These are phyloP conservation scores for Diadema setosum DNA, from an alignment of 35 echinoderm and acorn worm genomes.

Conservation along the genomic window DNA sequence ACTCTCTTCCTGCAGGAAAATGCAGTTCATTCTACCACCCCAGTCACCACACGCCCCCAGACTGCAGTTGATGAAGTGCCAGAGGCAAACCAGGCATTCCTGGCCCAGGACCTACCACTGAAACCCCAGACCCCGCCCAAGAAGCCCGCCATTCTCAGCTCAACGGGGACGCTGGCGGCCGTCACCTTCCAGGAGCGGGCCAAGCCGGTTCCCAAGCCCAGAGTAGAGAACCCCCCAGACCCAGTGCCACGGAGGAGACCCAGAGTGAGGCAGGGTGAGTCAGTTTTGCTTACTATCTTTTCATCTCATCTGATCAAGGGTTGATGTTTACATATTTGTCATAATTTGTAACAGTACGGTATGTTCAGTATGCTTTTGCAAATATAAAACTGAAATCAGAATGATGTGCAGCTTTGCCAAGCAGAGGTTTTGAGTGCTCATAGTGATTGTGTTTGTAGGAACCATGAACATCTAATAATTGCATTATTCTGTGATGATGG, in stretches of 20 bases:
- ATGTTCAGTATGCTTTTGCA: no score
- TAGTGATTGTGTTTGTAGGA: no score
- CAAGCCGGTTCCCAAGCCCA: not conserved
- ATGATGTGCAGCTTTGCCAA: no score
- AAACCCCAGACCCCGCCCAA: constrained; percentile 1
- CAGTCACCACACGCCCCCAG: constrained; percentile 19
- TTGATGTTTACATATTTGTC: no score
- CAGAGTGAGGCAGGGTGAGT: not conserved
- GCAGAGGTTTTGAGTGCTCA: no score
- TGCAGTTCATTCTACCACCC: constrained; percentile 15
- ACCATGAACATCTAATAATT: no score
- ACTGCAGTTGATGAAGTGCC: not conserved
- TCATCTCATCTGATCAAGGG: no score
- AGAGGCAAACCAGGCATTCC: not conserved
- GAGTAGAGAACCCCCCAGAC: not conserved
- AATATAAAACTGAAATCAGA: no score
- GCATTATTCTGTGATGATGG: no score
- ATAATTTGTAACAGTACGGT: no score
- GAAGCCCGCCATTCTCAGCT: constrained; percentile 87
- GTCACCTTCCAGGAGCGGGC: constrained; percentile 62
- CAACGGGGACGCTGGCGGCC: constrained; percentile 58
- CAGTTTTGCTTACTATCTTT: no score
- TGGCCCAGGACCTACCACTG: not conserved
- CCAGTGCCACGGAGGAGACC: not conserved
- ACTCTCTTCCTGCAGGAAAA: no score